Evolutionary conservation across 1,140 invertebrate species (phyloP).

Genomic region (Lethrus apterus): DNA sequence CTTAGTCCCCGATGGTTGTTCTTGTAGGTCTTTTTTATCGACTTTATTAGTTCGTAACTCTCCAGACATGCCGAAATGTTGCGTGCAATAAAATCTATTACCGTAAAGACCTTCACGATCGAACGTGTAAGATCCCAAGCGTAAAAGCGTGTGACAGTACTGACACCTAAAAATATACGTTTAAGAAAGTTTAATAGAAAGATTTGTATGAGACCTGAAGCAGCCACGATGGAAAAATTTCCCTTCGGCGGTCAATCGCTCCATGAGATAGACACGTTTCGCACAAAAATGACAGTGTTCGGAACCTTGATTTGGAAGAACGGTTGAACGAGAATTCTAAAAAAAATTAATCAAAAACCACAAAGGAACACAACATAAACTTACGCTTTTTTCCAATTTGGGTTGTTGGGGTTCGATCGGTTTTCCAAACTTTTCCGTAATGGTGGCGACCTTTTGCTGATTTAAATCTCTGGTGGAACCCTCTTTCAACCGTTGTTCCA

Average conservation of each 20-base stretch:
- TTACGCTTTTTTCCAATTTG: conserved; percentile 53
- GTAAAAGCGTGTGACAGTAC: conserved; percentile 61
- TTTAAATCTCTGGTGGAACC: conserved; percentile 65
- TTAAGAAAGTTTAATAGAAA: background rate
- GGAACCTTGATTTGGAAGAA: conserved; percentile 58
- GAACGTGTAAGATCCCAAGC: conserved; percentile 68
- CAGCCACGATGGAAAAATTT: conserved; percentile 81
- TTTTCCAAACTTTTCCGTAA: conserved; percentile 75
- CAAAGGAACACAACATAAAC: conserved; percentile 17
- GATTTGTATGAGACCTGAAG: conserved; percentile 54
- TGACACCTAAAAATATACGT: conserved; percentile 48
- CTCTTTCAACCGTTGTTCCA: conserved; percentile 75
- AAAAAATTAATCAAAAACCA: conserved; percentile 3
- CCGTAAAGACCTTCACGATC: conserved; percentile 66
- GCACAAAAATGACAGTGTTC: conserved; percentile 82
- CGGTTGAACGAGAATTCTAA: conserved; percentile 27
- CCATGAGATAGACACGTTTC: conserved; percentile 83
- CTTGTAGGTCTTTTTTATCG: background rate
- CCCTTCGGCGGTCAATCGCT: conserved; percentile 77
- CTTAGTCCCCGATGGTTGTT: conserved; percentile 14
- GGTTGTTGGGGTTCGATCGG: conserved; percentile 39
- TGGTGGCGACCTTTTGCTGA: conserved; percentile 78
- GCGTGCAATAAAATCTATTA: conserved; percentile 71
- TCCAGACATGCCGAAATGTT: conserved; percentile 64
- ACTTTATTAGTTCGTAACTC: conserved; percentile 30